Percentiles rank a stretch among this genome's conserved stretches.
phyloP scores from a whole-genome alignment of 2,797 vertebrate genomes.

The Microhierax caerulescens region DNA sequence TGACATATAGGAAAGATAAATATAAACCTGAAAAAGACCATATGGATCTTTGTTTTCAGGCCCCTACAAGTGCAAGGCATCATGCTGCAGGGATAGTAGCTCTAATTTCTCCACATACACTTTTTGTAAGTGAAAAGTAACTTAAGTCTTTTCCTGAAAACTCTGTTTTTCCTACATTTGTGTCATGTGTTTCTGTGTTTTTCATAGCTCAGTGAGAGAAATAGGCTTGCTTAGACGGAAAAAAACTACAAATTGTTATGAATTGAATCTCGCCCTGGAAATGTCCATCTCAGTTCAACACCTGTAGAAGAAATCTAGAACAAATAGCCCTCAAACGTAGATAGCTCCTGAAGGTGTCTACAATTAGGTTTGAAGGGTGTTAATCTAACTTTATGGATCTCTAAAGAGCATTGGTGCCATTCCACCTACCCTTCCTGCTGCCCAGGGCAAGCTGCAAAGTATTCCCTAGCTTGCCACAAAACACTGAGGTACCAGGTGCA shows the following conservation, averaged over 20 bases:
- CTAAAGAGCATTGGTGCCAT: background rate
- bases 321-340: background rate
- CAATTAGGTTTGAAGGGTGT: background rate
- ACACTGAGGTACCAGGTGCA: background rate
- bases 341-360: background rate
- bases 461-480: background rate
- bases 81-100: background rate
- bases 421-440: background rate
- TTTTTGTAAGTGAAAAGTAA: background rate
- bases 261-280: background rate
- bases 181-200: background rate
- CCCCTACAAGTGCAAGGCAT: background rate
- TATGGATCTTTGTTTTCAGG: background rate
- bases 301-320: background rate
- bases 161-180: background rate
- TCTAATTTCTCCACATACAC: background rate
- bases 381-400: background rate
- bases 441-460: background rate
- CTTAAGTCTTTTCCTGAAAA: background rate
- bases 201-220: background rate
- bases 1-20: background rate
- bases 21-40: background rate
- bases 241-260: background rate
- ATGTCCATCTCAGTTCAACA: background rate
- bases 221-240: background rate